Conservation (phyloP, 2,888 invertebrate genomes). For the Agrochola lota region DNA sequence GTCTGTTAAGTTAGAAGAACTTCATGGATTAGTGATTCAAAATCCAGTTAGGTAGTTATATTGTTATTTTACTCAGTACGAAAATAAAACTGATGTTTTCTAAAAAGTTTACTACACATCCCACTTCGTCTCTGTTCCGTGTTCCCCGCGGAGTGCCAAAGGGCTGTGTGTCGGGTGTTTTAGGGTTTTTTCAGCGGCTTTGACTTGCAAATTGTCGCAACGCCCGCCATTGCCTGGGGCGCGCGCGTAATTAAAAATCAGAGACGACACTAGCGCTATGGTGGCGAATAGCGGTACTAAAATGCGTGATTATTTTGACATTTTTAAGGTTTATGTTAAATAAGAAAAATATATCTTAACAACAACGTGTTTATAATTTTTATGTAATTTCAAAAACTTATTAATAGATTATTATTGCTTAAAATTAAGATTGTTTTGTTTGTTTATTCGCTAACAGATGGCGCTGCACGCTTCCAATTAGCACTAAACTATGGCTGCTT, state of each 20-base stretch:
- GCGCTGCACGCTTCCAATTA: slow-evolving; percentile 8
- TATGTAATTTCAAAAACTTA: neutral
- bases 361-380: no score
- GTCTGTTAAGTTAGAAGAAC: no score
- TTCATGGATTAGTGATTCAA: no score
- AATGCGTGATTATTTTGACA: neutral
- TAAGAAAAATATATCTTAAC: fast-evolving
- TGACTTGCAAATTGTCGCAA: slow-evolving; percentile 88
- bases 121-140: slow-evolving; percentile 51
- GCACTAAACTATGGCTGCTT: neutral
- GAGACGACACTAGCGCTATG: slow-evolving; percentile 72
- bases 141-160: slow-evolving; percentile 79
- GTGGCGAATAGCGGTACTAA: slow-evolving; percentile 73
- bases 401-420: no score
- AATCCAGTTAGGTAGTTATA: neutral
- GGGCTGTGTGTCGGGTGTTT: slow-evolving; percentile 89
- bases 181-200: slow-evolving; percentile 89
- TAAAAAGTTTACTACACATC: slow-evolving; percentile 3
- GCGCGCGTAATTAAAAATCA: slow-evolving; percentile 85
- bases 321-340: no score
- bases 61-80: neutral
- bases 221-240: slow-evolving; percentile 73
- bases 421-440: neutral
- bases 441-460: slow-evolving; percentile 42
- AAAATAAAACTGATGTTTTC: neutral